Conservation (phyloP, 2,113 vertebrate species). For the Clupea harengus region DNA sequence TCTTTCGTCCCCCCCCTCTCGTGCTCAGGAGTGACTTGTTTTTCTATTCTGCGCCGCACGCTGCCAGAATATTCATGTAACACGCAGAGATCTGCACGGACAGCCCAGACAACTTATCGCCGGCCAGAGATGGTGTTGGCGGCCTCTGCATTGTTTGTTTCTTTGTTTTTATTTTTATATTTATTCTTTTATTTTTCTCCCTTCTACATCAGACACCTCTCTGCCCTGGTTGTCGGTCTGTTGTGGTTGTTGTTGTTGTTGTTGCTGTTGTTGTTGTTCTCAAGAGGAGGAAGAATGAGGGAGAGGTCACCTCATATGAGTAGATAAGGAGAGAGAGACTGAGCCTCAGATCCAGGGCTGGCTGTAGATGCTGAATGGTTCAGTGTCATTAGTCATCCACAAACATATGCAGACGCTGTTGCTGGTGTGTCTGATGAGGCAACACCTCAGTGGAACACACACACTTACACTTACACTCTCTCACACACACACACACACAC, state of each 20-base stretch:
- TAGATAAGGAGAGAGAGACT: neutral
- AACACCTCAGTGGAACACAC: no score
- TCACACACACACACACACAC: no score
- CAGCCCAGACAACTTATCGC: neutral
- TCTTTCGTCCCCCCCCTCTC: neutral
- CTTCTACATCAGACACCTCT: neutral
- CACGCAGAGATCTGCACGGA: neutral
- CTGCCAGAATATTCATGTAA: neutral
- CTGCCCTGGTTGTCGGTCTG: constrained; percentile 13
- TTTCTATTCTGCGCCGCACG: neutral
- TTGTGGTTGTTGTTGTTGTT: constrained; percentile 49
- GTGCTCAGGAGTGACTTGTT: neutral
- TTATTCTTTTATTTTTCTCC: neutral
- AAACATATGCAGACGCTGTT: neutral
- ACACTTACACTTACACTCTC: no score
- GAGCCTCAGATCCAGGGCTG: neutral
- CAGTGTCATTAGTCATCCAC: neutral
- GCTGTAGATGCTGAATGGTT: neutral
- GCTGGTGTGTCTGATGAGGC: no score
- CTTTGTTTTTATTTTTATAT: neutral
- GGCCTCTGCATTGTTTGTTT: neutral
- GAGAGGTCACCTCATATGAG: constrained; percentile 11
- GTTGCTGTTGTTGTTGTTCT: constrained; percentile 43
- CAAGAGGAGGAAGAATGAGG: no score
- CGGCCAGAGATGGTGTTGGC: neutral